Conservation (phyloP, 2,888 invertebrate genomes). For the Tetrapedia diversipes region DNA sequence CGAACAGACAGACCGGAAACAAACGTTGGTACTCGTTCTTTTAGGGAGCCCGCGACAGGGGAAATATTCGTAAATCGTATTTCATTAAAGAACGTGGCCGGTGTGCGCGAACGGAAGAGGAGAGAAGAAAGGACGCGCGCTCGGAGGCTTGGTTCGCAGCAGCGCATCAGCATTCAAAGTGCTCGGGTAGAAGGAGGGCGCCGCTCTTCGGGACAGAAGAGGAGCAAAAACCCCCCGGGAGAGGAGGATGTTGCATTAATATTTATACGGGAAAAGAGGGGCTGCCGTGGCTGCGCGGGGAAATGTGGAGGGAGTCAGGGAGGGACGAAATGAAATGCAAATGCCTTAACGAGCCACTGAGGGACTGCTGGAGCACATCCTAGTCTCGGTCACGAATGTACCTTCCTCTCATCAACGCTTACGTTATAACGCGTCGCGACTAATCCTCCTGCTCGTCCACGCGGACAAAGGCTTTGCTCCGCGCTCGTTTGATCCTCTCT, state of each 20-base stretch:
- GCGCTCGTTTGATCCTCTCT: conserved; percentile 6
- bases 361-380: conserved; percentile 80
- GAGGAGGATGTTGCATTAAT: conserved; percentile 83
- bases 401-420: conserved; percentile 79
- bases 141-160: conserved; percentile 65
- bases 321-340: conserved; percentile 82
- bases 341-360: conserved; percentile 83
- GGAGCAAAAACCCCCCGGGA: conserved; percentile 81
- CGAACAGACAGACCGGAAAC: not conserved
- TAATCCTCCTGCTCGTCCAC: conserved; percentile 39
- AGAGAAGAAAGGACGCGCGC: conserved; percentile 41
- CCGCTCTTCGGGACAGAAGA: conserved; percentile 70
- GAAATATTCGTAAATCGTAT: conserved; percentile 77
- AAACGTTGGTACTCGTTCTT: not conserved
- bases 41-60: not conserved
- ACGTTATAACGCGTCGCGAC: conserved; percentile 70
- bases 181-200: conserved; percentile 73
- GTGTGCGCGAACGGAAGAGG: conserved; percentile 46
- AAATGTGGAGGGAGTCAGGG: conserved; percentile 49
- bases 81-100: conserved; percentile 78
- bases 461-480: conserved; percentile 15
- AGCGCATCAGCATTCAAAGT: conserved; percentile 83
- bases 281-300: conserved; percentile 66
- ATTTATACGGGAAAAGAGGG: conserved; percentile 81
- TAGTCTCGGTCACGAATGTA: conserved; percentile 79